Base-by-base conservation (phyloP, 2,113 vertebrate species). In the Steatornis caripensis region DNA sequence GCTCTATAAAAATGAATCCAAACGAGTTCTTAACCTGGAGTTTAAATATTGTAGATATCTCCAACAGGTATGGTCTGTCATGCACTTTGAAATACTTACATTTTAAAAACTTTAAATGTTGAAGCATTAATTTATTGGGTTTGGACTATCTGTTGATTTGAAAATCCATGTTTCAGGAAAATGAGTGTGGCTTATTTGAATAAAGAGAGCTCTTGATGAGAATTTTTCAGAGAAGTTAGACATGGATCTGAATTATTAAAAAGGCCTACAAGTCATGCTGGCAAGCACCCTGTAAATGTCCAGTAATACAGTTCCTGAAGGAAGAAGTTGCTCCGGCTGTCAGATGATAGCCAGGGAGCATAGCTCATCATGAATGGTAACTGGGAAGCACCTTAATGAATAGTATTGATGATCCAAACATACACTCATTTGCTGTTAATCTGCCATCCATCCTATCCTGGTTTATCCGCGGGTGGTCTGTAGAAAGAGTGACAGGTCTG, bases 21-120 rank as follows among this genome's bases (percentile, higher is more conserved):
- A 92, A 94, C 62, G 98, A 98, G 62, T 98, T 99, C 89, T 97
- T 99, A 96, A 94, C 76, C 64, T 98, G 98, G 97, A 98, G 98
- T 41, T 98, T 99, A 89, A 96, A 97, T 49, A 72, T 98, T 96
- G 92, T 97, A 49, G 96, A 98, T 79, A 94, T 54, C 57, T 98
- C 98, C 86, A 98, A 98, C 98, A 99, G 99, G 99, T 99, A 92
- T 94, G 93, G 36, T 61, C 43, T 77, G 65, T 69, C 23, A 12
- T 48, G 29, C 18, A 37, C 4, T 2, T 66, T 91, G 53, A 83
- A 95, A 83, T 75, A 77, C 2, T 62, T 53, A 3, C 0, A 6
- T 65, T 64, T 84, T 65, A 3, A 80, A 91, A 53, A 26, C 29
- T 54, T 66, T 1, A 39, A 39, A 29, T 3, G 0, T 41, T 81